Evolutionary conservation across 2,113 vertebrate species (phyloP), one percentile per base, ranked within the genome.

Genomic region (Urocitellus parryii): DNA sequence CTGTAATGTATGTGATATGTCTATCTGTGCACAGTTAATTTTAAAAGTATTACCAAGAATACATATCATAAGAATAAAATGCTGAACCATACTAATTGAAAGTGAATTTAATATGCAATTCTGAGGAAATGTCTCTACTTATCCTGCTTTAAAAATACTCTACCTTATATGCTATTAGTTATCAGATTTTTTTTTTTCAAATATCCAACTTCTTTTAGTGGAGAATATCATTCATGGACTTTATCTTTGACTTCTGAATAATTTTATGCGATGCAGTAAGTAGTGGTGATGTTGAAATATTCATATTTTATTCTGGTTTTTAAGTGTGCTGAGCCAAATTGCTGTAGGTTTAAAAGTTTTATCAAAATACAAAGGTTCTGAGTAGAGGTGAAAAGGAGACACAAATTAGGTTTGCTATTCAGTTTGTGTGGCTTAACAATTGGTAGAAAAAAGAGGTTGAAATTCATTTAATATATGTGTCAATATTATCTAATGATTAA

Each of bases 21-120:
- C 96, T 95, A 77, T 96, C 91, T 63, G 81, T 37, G 90, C 95
- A 95, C 94, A 94, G 97, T 97, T 98, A 96, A 98, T 97, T 96
- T 98, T 90, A 96, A 96, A 97, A 94, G 96, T 95, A 96, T 97
- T 94, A 97, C 87, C 95, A 79, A 48, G 93, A 89, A 88, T 95
- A 97, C 97, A 84, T 96, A 95, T 97, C 97, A 96, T 88, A 79
- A 79, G 94, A 88, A 85, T 90, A 94, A 97, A 96, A 97, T 53
- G 73, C 96, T 97, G 95, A 97, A 76, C 61, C 45, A 1, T 82
- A 78, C 79, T 97, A 96, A 78, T 96, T 96, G 95, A 96, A 88
- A 97, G 93, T 74, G 94, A 96, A 51, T 88, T 88, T 97, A 97
- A 93, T 97, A 93, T 74, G 95, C 74, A 77, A 0, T 63, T 95